Evolutionary conservation across 1,140 invertebrate genomes (phyloP), one percentile per base, ranked within the genome.

Genomic region (Cataglyphis hispanica): DNA sequence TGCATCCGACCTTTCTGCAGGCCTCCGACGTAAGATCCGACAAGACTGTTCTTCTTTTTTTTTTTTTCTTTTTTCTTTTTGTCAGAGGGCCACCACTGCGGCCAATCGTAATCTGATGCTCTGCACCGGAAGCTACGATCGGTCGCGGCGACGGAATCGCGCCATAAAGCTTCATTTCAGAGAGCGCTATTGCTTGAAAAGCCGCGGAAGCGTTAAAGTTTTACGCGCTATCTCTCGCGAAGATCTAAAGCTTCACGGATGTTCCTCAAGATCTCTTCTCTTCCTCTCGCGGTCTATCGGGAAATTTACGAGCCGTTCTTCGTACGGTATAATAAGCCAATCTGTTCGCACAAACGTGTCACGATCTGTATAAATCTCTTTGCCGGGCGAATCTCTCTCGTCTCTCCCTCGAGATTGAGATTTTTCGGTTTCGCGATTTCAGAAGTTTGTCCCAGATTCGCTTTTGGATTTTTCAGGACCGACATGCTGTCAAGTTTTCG

Each of bases 191-290:
- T 25, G 53, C 53, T 66, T 22, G 53, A 70, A 40, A 74, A 60
- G 19, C 13, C 46, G 46, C 46, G 46, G 8, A 25, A 25, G 7
- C 76, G 25, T 83, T 83, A 61, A 74, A 72, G 37, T 83, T 83
- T 83, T 72, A 83, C 37, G 46, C 27, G 53, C 27, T 22, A 46
- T 27, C 56, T 53, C 13, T 22, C 10, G 67, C 66, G 34, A 64
- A 37, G 61, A 0, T 22, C 40, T 50, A 40, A 81, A 2, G 46
- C 16, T 46, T 16, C 63, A 19, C 67, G 67, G 13, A 67, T 53
- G 46, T 53, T 78, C 22, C 31, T 27, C 66, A 27, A 34, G 1
- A 27, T 81, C 78, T 34, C 16, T n/a, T 16, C 4, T 19, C 5
- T 19, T 72, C 6, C 7, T 50, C 46, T 50, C 46, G 46, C 22